Percentiles rank a stretch among this genome's conserved stretches.
Evolutionary conservation across 2,797 vertebrate species (phyloP).

Genomic region (Philypnodon macrostomus): DNA sequence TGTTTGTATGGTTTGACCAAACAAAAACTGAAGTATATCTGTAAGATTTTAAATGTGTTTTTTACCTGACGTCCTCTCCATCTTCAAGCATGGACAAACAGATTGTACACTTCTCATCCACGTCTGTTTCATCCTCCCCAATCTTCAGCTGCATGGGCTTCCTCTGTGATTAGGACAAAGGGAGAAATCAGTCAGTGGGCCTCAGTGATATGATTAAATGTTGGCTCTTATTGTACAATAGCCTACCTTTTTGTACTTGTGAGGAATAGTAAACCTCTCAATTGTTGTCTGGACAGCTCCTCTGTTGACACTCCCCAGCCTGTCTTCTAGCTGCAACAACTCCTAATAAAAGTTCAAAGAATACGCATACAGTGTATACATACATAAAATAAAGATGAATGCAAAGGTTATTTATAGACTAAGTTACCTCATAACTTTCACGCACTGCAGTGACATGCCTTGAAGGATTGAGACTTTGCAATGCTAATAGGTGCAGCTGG

Average conservation of each 20-base stretch:
- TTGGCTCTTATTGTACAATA: background rate
- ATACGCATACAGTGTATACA: background rate
- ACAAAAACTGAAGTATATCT: background rate
- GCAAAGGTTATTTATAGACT: background rate
- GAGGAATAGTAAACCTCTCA: slow-evolving; percentile 95
- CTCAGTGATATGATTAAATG: background rate
- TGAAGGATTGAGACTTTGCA: slow-evolving; percentile 92
- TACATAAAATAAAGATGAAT: background rate
- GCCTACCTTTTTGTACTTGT: slow-evolving; percentile 97
- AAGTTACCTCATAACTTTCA: slow-evolving; percentile 92
- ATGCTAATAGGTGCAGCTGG: slow-evolving; percentile 92
- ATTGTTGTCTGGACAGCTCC: slow-evolving; percentile 95
- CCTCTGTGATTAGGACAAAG: slow-evolving; percentile 74
- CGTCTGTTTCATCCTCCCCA: slow-evolving; percentile 90
- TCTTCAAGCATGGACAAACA: slow-evolving; percentile 98
- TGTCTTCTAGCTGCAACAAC: slow-evolving; percentile 94
- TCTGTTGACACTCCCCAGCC: slow-evolving; percentile 89
- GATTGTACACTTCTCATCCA: slow-evolving; percentile 97
- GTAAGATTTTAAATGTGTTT: background rate
- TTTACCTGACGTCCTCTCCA: slow-evolving; percentile 93
- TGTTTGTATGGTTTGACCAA: background rate
- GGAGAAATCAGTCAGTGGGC: background rate
- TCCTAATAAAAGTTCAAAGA: slow-evolving; percentile 74
- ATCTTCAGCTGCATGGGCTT: slow-evolving; percentile 90
- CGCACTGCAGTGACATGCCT: slow-evolving; percentile 90